Percentiles rank a stretch among this genome's conserved stretches.
phyloP scores from a whole-genome alignment of 2,797 vertebrate genomes.

The Coccyzus lansbergi region DNA sequence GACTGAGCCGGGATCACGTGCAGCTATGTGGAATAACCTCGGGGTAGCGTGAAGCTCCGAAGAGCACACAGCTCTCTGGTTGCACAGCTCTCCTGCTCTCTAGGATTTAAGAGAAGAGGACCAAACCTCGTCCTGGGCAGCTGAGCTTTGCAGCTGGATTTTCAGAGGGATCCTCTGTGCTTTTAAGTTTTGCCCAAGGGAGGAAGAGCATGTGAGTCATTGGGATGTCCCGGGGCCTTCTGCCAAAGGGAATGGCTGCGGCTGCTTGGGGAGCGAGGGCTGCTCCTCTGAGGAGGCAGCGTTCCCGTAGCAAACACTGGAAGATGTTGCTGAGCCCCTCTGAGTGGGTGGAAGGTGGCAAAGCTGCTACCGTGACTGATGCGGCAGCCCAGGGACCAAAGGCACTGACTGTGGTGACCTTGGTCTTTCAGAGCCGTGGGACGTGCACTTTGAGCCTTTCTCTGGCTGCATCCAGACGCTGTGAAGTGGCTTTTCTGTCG shows the following conservation, averaged over 20 bases:
- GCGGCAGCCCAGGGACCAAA: neutral
- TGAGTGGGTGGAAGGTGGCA: neutral
- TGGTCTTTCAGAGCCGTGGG: fast-evolving
- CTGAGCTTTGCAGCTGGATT: neutral
- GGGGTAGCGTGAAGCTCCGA: fast-evolving
- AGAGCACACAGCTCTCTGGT: neutral
- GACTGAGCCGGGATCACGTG: neutral
- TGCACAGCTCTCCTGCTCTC: neutral
- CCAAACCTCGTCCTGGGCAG: neutral
- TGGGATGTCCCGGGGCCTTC: neutral
- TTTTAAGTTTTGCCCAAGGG: neutral
- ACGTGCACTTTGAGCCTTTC: neutral
- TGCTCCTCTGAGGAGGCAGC: neutral
- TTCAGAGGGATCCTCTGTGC: neutral
- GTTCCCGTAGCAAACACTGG: neutral
- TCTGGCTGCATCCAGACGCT: neutral
- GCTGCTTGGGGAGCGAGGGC: neutral
- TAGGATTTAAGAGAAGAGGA: neutral
- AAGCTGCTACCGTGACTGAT: neutral
- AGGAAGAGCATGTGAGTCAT: fast-evolving
- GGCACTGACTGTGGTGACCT: neutral
- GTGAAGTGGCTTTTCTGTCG: neutral
- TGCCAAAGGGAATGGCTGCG: neutral
- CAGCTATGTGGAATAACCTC: neutral
- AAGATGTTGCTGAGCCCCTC: neutral